Percentiles rank a stretch among this genome's conserved stretches.
These are phyloP conservation scores for Drosophila teissieri DNA, from an alignment of 1,140 invertebrate species.

Conservation along the genomic window DNA sequence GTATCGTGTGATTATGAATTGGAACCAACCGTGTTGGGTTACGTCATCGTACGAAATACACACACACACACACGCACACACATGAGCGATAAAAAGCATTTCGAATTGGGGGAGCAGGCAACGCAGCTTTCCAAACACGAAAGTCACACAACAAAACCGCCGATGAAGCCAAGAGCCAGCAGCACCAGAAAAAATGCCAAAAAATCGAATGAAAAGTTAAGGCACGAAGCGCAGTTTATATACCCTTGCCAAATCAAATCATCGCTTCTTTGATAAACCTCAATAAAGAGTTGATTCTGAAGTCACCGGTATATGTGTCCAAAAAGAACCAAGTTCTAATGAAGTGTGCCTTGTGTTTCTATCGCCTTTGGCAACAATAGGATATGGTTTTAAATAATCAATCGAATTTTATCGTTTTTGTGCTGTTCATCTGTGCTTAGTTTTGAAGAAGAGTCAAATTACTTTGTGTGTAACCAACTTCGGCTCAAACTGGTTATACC, in stretches of 20 bases:
- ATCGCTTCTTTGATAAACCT: neutral
- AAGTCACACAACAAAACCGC: slow-evolving; percentile 67
- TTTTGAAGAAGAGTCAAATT: neutral
- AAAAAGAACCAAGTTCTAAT: neutral
- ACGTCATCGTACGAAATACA: slow-evolving; percentile 67
- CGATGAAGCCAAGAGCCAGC: slow-evolving; percentile 52
- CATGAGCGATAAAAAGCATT: slow-evolving; percentile 70
- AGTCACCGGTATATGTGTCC: neutral
- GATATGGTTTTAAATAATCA: neutral
- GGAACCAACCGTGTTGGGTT: slow-evolving; percentile 67
- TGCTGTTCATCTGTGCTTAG: neutral
- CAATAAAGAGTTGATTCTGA: neutral
- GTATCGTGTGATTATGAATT: slow-evolving; percentile 80
- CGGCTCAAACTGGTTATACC: neutral
- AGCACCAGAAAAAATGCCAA: slow-evolving; percentile 34
- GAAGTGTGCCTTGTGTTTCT: neutral
- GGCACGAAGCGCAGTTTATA: slow-evolving; percentile 7
- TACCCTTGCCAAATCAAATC: neutral
- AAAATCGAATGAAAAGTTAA: slow-evolving; percentile 37
- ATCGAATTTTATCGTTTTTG: neutral
- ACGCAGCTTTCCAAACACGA: slow-evolving; percentile 67
- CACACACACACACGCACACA: slow-evolving; percentile 20
- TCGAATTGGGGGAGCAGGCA: slow-evolving; percentile 66
- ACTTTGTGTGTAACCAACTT: neutral
- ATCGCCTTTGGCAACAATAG: neutral